Base-by-base conservation (phyloP, 2,797 vertebrate genomes). In the Rhinoraja longicauda region DNA sequence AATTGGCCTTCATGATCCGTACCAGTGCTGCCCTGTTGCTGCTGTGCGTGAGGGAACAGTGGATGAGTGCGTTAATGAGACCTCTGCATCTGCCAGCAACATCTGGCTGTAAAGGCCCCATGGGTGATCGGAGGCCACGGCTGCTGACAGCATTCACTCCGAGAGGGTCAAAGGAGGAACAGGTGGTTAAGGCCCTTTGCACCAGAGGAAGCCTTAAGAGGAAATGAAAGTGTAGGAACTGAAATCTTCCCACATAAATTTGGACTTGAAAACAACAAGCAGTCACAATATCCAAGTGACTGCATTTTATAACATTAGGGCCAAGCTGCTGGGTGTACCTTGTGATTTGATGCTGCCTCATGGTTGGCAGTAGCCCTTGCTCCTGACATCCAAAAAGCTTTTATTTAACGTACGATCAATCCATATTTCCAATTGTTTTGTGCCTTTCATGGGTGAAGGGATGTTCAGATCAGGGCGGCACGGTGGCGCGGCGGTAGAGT, bases 171-270 rank as follows among this genome's bases (percentile, higher is more conserved):
- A 86, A 86, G 57, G 57, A 86, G 59, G 82, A 32, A 29, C 82
- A 86, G 57, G 82, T 86, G 82, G 59, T n/a, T 86, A 57, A 86
- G 82, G 57, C 82, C 26, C 82, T 86, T n/a, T 62, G 82, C 29
- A 64, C 57, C 4, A 86, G 59, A 32, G 82, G 29, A 86, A 86
- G 57, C 59, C 82, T 86, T 62, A n/a, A 86, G 82, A 57, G 59
- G 82, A 64, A 64, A 86, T 82, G 59, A n/a, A 64, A 86, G 57
- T 86, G 59, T 62, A 17, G 82, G 57, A 86, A 86, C 29, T 88
- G 62, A 67, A 13, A 26, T 32, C n/a, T 86, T 62, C 82, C 59
- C 82, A 86, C 59, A 19, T 64, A 88, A 67, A 73, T 73, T 67
- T 88, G 62, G 5, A 67, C 62, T 64, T 88, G 15, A 59, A 36